Conservation (phyloP, 2,888 invertebrate species). For the Orthosia cruda region DNA sequence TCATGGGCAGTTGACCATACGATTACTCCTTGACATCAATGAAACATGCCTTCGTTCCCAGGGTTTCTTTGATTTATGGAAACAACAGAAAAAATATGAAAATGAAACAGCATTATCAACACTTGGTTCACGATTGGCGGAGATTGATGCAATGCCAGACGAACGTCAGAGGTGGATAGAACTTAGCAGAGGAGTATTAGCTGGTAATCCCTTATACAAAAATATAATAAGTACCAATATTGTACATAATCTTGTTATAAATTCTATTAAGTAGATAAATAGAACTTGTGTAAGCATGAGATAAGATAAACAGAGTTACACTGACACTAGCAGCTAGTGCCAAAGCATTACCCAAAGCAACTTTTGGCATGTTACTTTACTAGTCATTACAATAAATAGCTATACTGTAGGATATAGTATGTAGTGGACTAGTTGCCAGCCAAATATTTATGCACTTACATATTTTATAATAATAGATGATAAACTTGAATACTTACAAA, state of each 20-base stretch:
- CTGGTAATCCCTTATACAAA: slow-evolving; percentile 83
- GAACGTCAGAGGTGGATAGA: slow-evolving; percentile 93
- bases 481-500: slow-evolving; percentile 41
- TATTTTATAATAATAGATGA: slow-evolving; percentile 29
- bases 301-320: slow-evolving; percentile 21
- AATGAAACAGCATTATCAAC: slow-evolving; percentile 95
- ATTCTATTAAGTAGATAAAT: neutral
- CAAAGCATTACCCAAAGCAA: slow-evolving; percentile 22
- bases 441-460: slow-evolving; percentile 41
- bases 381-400: slow-evolving; percentile 33
- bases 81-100: slow-evolving; percentile 96
- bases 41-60: slow-evolving; percentile 98
- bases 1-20: slow-evolving; percentile 96
- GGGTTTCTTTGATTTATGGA: slow-evolving; percentile 97
- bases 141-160: slow-evolving; percentile 94
- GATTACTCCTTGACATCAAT: slow-evolving; percentile 97
- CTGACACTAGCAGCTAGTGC: slow-evolving; percentile 16
- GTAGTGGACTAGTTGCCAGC: slow-evolving; percentile 36
- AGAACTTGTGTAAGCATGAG: neutral
- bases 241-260: neutral
- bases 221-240: neutral
- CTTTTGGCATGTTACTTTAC: slow-evolving; percentile 37
- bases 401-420: slow-evolving; percentile 7
- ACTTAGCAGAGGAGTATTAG: slow-evolving; percentile 93
- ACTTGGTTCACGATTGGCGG: slow-evolving; percentile 93